Evolutionary conservation across 2,888 invertebrate genomes (phyloP).

Genomic region (Caenorhabditis sp.): DNA sequence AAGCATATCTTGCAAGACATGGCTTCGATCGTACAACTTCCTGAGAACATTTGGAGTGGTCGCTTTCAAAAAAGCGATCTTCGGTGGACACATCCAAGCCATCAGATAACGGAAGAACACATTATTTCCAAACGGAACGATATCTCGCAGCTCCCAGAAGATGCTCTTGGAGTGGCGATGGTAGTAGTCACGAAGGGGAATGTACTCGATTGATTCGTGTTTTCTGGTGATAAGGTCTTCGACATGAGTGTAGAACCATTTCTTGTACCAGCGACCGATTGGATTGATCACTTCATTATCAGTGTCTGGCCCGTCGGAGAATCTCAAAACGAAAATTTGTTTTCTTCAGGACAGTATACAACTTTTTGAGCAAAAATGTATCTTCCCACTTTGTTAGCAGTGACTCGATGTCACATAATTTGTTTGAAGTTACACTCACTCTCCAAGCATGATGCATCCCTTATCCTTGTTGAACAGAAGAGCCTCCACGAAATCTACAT

Average conservation of each 20-base stretch:
- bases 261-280: slow-evolving; percentile 90
- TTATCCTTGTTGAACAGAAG: slow-evolving; percentile 87
- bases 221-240: slow-evolving; percentile 84
- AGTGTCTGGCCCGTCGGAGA: slow-evolving; percentile 75
- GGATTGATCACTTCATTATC: slow-evolving; percentile 85
- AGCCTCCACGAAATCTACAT: slow-evolving; percentile 89
- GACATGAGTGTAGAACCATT: slow-evolving; percentile 92
- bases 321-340: slow-evolving; percentile 50
- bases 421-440: slow-evolving; percentile 86
- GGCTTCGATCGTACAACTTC: slow-evolving; percentile 88
- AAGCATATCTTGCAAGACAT: slow-evolving; percentile 91
- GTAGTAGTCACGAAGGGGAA: slow-evolving; percentile 90
- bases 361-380: background rate
- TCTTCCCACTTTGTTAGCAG: background rate
- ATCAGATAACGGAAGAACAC: slow-evolving; percentile 88
- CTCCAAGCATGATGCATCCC: slow-evolving; percentile 90
- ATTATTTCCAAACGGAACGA: slow-evolving; percentile 91
- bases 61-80: slow-evolving; percentile 89
- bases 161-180: slow-evolving; percentile 90
- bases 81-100: slow-evolving; percentile 92
- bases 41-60: slow-evolving; percentile 70
- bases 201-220: slow-evolving; percentile 85
- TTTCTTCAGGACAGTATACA: background rate
- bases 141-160: slow-evolving; percentile 92
- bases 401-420: background rate